phyloP scores from a whole-genome alignment of 2,797 vertebrate species.

The Pseudochromis fuscus region DNA sequence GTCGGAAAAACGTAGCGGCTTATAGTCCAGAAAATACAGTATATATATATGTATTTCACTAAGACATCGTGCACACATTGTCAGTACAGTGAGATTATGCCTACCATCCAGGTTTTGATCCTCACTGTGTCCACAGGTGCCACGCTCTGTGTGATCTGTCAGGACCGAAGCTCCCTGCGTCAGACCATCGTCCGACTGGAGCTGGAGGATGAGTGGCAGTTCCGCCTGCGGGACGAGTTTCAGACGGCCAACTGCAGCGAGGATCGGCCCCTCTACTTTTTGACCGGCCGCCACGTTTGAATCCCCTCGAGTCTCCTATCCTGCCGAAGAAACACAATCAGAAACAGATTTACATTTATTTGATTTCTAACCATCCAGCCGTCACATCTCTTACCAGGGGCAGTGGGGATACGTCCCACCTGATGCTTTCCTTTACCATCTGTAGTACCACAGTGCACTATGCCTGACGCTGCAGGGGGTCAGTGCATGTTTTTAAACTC shows the following conservation, averaged over 20 bases:
- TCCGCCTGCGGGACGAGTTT: constrained; percentile 97
- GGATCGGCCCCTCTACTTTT: constrained; percentile 96
- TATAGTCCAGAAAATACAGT: no score
- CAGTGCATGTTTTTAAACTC: constrained; percentile 33
- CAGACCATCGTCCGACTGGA: constrained; percentile 96
- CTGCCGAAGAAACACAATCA: constrained; percentile 38
- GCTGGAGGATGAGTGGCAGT: constrained; percentile 98
- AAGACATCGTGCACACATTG: no score
- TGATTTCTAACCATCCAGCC: constrained; percentile 45
- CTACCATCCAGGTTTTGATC: background rate
- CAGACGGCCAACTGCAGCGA: constrained; percentile 97
- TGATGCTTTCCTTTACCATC: constrained; percentile 46
- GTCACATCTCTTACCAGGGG: constrained; percentile 39
- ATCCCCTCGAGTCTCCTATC: constrained; percentile 3
- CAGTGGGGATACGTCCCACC: constrained; percentile 20
- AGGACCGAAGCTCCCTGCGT: constrained; percentile 96
- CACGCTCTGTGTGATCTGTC: constrained; percentile 97
- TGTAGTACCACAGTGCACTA: constrained; percentile 41
- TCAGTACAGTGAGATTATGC: no score
- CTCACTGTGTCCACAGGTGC: constrained; percentile 85
- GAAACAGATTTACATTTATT: constrained; percentile 12
- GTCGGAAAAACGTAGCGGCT: no score
- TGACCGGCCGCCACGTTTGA: constrained; percentile 95
- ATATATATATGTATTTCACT: no score
- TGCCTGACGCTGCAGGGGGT: constrained; percentile 37